Percentiles rank a stretch among this genome's conserved stretches.
These are phyloP conservation scores for Argyrosomus japonicus DNA, from an alignment of 2,113 vertebrate species.

Conservation along the genomic window DNA sequence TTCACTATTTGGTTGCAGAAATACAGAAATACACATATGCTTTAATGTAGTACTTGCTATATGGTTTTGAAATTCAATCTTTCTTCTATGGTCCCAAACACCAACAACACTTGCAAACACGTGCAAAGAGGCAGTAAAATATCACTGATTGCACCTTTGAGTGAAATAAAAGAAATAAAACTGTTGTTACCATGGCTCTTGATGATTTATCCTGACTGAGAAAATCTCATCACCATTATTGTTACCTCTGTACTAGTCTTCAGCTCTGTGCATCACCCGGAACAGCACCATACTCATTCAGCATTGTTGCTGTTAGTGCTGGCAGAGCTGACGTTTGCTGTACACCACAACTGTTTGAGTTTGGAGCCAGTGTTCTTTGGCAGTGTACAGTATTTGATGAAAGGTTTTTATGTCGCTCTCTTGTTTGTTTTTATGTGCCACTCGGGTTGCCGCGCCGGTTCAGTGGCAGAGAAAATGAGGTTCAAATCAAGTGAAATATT, in stretches of 20 bases:
- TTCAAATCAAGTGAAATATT: not conserved
- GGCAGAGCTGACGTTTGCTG: not conserved
- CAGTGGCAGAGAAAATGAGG: not conserved
- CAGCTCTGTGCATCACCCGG: conserved; percentile 1
- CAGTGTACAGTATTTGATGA: not conserved
- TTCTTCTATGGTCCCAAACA: not conserved
- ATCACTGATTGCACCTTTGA: not conserved
- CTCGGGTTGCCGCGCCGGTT: not conserved
- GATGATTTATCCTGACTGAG: not conserved
- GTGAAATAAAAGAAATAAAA: not conserved
- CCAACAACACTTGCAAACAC: not conserved
- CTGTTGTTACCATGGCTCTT: conserved; percentile 20
- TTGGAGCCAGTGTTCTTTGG: not conserved
- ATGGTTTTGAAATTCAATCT: not conserved
- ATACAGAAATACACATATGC: too few relatives aligned
- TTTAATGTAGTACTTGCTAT: too few relatives aligned
- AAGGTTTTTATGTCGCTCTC: not conserved
- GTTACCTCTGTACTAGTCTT: not conserved
- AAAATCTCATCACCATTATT: not conserved
- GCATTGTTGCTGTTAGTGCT: not conserved
- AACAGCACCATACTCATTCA: not conserved
- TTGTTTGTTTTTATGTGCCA: not conserved
- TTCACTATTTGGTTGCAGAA: too few relatives aligned
- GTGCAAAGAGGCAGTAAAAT: not conserved
- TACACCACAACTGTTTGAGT: not conserved